Evolutionary conservation across 2,888 invertebrate genomes (phyloP).

Genomic region (Tholera decimalis): DNA sequence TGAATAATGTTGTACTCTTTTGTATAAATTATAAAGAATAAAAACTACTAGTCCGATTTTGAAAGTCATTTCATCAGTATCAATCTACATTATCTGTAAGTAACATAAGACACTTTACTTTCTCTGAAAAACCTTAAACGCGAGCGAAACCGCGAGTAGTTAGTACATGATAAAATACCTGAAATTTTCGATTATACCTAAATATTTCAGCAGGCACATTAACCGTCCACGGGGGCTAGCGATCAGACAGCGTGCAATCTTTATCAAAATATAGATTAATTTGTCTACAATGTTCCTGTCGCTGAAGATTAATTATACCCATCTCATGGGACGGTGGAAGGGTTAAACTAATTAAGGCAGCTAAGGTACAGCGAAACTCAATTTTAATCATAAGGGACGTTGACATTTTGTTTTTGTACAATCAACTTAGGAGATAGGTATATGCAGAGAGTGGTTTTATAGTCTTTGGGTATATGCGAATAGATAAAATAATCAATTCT

Average conservation of each 20-base stretch:
- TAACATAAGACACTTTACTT: too few species aligned
- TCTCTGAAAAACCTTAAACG: too few species aligned
- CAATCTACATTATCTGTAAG: too few species aligned
- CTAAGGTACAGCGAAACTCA: slow-evolving; percentile 29
- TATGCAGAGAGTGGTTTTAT: too few species aligned
- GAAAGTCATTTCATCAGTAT: too few species aligned
- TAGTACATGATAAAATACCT: neutral
- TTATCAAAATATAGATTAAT: slow-evolving; percentile 49
- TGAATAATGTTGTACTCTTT: too few species aligned
- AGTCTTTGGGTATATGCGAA: too few species aligned
- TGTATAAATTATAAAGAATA: too few species aligned
- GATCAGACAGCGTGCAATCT: slow-evolving; percentile 28
- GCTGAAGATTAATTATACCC: slow-evolving; percentile 43
- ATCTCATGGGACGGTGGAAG: slow-evolving; percentile 45
- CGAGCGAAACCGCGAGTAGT: too few species aligned
- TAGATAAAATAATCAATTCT: too few species aligned
- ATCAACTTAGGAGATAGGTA: neutral
- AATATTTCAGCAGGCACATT: neutral
- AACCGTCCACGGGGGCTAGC: neutral
- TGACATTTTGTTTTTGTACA: slow-evolving; percentile 28
- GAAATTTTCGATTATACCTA: neutral
- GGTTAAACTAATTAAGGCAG: slow-evolving; percentile 45
- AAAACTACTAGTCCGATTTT: too few species aligned
- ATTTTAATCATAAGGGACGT: slow-evolving; percentile 34
- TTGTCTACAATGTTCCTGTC: slow-evolving; percentile 43